Evolutionary conservation across 2,113 vertebrate species (phyloP), one percentile per base, ranked within the genome.

Genomic region (Erythrocercus mccallii): DNA sequence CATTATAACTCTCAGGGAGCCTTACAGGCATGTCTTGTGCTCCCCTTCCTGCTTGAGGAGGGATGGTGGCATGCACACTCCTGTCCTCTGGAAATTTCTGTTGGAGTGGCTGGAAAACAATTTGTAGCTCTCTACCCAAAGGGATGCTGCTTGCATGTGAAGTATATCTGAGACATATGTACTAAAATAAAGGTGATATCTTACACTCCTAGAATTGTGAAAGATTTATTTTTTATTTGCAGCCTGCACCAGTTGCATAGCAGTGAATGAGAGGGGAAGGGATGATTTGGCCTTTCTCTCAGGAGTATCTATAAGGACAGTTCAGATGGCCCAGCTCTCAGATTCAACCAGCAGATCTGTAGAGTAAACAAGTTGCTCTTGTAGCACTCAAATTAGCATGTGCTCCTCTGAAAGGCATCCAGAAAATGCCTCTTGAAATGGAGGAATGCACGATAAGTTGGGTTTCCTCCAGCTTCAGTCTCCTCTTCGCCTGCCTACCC

Each of bases 51-150:
- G 44, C 88, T 87, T 7, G 1, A 15, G n/a, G 65, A 82, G 50
- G 45, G 57, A 21, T 20, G 25, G 35, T 23, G 28, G 23, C 9
- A 4, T 1, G 1, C 3, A 4, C 40, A 7, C 3, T 31, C 33
- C 61, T 51, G 27, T 38, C 86, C 35, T 62, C 44, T 3, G 11
- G 72, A 68, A 83, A 48, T 57, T 48, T 64, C 60, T 78, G 48
- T 54, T 73, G 4, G 0, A 45, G 66, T 38, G 53, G 44, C 37
- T 23, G 6, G 51, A 62, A 68, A 89, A 61, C 10, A 9, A 23
- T 45, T 61, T n/a, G 19, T 72, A 79, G 54, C 35, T 91, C 53
- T 3, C 16, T 53, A 24, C 20, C 53, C n/a, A 18, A 61, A 89
- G n/a, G 42, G 44, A 8, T 81, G 51, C 37, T 76, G 66, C 54